Base-by-base conservation (phyloP, 2,888 invertebrate genomes). In the Galerucella nymphaeae region DNA sequence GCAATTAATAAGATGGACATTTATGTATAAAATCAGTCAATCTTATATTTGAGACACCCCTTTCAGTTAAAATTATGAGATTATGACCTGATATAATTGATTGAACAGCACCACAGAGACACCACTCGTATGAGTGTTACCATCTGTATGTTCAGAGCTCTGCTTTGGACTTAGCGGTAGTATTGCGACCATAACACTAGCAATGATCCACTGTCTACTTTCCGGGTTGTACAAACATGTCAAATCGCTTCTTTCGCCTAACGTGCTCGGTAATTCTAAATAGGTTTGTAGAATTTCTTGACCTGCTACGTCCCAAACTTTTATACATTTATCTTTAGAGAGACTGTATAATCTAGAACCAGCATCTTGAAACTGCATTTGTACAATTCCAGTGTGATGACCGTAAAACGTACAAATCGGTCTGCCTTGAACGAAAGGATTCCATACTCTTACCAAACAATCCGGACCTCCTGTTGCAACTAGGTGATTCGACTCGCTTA, bases 61-160 rank as follows among this genome's bases (percentile, higher is more conserved):
- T 30, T 30, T 30, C 5, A 30, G 30, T 38, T 38, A 9, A 38
- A 38, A 38, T 38, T 38, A 38, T 38, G 9, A 38, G 9, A 8
- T 5, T 8, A 38, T 71, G 75, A 83, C 82, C 77, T 81, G 82
- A 77, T 93, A 95, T 1, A 94, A 88, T 16, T 91, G 90, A 86
- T 95, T 95, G 85, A 93, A 95, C 0, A 95, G 88, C 9, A 93
- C 89, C 45, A 89, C 90, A n/a, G 93, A 91, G 59, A 95, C 90
- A 9, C 93, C 90, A 68, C 90, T 89, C 2, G 90, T 83, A 77
- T 86, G 86, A 0, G 86, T 85, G 63, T 89, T 90, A 9, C 94
- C 94, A 86, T 94, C 94, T 0, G 93, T 92, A 80, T 91, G 90
- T 78, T 90, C 90, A 14, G 90, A 88, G 79, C 92, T 90, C 41